phyloP scores from a whole-genome alignment of 2,888 invertebrate genomes.

The Drosophila meridionalis region DNA sequence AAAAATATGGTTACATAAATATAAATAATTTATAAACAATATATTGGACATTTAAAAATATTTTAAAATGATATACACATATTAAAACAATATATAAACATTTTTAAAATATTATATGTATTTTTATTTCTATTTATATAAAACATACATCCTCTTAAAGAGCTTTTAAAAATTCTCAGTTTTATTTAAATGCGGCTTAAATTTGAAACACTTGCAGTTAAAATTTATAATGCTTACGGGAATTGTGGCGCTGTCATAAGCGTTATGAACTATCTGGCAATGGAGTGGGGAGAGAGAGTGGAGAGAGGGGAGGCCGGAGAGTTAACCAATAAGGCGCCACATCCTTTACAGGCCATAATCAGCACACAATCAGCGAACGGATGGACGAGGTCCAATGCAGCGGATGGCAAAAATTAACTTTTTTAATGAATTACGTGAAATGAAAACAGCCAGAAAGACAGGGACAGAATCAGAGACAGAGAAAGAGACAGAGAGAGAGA shows the following conservation, averaged over 20 bases:
- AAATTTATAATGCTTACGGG: conserved; percentile 55
- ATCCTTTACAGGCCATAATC: conserved; percentile 75
- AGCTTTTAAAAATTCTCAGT: background rate
- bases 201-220: conserved; percentile 2
- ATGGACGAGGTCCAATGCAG: conserved; percentile 58
- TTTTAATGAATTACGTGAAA: conserved; percentile 75
- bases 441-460: conserved; percentile 29
- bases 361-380: conserved; percentile 71
- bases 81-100: background rate
- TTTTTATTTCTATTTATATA: background rate
- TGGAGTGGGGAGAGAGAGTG: background rate
- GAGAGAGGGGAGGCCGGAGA: background rate
- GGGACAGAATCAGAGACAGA: background rate
- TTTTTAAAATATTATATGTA: background rate
- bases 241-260: conserved; percentile 38
- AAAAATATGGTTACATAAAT: no score
- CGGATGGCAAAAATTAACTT: conserved; percentile 77
- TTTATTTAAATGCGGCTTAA: background rate
- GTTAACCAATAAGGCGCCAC: conserved; percentile 65
- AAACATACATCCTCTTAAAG: background rate
- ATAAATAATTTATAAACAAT: background rate
- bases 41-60: background rate
- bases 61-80: background rate
- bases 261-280: conserved; percentile 58
- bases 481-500: conserved; percentile 14